Conservation (phyloP, 2,113 vertebrate species). For the Mystacornis crossleyi region DNA sequence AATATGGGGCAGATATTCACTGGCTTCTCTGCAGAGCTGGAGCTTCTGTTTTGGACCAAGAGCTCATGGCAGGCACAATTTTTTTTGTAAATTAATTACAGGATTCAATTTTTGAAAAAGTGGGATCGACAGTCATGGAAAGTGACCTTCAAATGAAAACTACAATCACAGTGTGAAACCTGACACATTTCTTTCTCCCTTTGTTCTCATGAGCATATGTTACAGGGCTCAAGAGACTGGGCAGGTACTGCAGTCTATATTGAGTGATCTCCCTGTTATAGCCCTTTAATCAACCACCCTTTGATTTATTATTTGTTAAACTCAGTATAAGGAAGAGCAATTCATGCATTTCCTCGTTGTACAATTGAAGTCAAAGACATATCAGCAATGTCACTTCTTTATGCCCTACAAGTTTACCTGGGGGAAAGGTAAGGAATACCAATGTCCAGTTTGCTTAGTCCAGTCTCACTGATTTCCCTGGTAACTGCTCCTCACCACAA, state of each 20-base stretch:
- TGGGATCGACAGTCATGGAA: neutral
- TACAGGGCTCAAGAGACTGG: neutral
- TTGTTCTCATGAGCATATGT: neutral
- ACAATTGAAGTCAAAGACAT: neutral
- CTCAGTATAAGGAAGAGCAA: neutral
- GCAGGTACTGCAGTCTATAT: neutral
- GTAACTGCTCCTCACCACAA: neutral
- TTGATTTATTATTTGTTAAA: neutral
- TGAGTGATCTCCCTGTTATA: neutral
- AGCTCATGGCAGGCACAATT: neutral
- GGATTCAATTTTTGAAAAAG: neutral
- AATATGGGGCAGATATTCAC: accelerated
- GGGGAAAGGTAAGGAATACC: neutral
- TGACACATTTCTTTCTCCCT: neutral
- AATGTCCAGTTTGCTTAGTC: neutral
- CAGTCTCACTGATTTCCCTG: neutral
- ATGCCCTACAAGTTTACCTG: neutral
- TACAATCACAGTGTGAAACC: neutral
- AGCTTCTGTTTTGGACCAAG: neutral
- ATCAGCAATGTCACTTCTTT: neutral
- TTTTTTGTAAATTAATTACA: neutral
- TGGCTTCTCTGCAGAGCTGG: neutral
- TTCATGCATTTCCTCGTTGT: neutral
- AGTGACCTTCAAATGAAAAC: neutral
- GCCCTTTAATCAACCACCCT: neutral